A percentile compares a stretch with the other conserved stretches of the same genome.
These are phyloP conservation scores for Oncorhynchus tshawytscha DNA, from an alignment of 2,113 vertebrate species.

Conservation along the genomic window DNA sequence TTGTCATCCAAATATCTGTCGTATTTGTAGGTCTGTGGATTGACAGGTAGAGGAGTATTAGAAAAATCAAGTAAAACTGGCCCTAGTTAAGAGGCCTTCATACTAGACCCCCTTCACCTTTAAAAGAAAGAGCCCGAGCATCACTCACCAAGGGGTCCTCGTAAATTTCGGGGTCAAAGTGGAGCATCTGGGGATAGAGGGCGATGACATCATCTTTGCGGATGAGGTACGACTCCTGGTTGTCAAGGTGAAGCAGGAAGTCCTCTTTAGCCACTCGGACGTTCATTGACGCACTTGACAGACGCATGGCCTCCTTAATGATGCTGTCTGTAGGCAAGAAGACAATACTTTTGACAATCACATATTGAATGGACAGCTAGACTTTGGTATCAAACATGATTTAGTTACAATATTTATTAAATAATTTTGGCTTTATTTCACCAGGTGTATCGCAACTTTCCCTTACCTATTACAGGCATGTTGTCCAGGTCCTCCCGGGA, in stretches of 20 bases:
- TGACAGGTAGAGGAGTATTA: slow-evolving; percentile 5
- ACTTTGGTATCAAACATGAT: no score
- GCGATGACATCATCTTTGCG: slow-evolving; percentile 93
- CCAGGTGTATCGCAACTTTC: neutral
- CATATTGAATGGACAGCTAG: no score
- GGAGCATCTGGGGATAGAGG: slow-evolving; percentile 90
- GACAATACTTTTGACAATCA: neutral
- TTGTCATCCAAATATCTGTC: slow-evolving; percentile 87
- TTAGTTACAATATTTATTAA: no score
- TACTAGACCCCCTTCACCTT: no score
- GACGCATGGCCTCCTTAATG: slow-evolving; percentile 93
- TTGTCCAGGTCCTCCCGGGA: slow-evolving; percentile 83
- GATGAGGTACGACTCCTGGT: slow-evolving; percentile 80
- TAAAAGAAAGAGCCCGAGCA: neutral
- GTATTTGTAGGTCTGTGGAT: slow-evolving; percentile 85
- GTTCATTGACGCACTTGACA: slow-evolving; percentile 94
- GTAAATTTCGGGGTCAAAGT: slow-evolving; percentile 92
- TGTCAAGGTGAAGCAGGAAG: slow-evolving; percentile 86
- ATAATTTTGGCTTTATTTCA: no score
- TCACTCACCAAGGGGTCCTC: slow-evolving; percentile 87
- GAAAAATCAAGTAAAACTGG: no score
- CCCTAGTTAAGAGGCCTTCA: no score
- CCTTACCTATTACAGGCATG: slow-evolving; percentile 86
- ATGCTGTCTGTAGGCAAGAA: slow-evolving; percentile 80
- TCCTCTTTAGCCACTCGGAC: slow-evolving; percentile 89